phyloP scores from a whole-genome alignment of 2,888 invertebrate genomes.

The Cyrtodaria siliqua region DNA sequence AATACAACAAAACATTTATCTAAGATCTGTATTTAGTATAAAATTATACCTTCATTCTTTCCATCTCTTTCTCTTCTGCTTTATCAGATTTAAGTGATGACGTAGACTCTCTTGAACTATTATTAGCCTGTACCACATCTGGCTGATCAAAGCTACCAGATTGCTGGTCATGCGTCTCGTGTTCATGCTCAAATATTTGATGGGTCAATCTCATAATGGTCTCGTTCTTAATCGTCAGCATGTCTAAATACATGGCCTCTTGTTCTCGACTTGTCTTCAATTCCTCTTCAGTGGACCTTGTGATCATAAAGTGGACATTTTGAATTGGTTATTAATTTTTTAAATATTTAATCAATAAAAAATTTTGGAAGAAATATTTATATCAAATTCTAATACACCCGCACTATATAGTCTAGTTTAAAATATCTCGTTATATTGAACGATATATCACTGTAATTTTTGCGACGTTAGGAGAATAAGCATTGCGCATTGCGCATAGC shows the following conservation, averaged over 20 bases:
- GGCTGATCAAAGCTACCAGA: slow-evolving; percentile 25
- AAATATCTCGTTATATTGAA: too few relatives aligned
- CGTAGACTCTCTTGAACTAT: slow-evolving; percentile 15
- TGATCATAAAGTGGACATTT: too few relatives aligned
- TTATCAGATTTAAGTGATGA: slow-evolving; percentile 12
- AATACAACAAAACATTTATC: too few relatives aligned
- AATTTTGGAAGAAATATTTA: too few relatives aligned
- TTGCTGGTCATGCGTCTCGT: slow-evolving; percentile 10
- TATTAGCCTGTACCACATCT: slow-evolving; percentile 24
- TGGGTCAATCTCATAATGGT: slow-evolving; percentile 85
- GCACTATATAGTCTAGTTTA: too few relatives aligned
- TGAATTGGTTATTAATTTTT: too few relatives aligned
- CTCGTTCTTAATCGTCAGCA: slow-evolving; percentile 85
- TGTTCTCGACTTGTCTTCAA: slow-evolving; percentile 77
- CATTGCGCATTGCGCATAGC: too few relatives aligned
- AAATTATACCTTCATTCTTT: slow-evolving; percentile 67
- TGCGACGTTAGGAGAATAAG: too few relatives aligned
- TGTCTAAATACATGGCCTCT: slow-evolving; percentile 82
- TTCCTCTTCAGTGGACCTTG: slow-evolving; percentile 79
- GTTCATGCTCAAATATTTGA: slow-evolving; percentile 81
- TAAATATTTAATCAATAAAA: too few relatives aligned
- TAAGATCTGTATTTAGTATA: background rate
- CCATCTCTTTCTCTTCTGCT: slow-evolving; percentile 67
- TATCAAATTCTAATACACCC: too few relatives aligned
- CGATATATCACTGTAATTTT: too few relatives aligned